phyloP scores from a whole-genome alignment of 2,797 vertebrate species.

The Megaceryle alcyon region DNA sequence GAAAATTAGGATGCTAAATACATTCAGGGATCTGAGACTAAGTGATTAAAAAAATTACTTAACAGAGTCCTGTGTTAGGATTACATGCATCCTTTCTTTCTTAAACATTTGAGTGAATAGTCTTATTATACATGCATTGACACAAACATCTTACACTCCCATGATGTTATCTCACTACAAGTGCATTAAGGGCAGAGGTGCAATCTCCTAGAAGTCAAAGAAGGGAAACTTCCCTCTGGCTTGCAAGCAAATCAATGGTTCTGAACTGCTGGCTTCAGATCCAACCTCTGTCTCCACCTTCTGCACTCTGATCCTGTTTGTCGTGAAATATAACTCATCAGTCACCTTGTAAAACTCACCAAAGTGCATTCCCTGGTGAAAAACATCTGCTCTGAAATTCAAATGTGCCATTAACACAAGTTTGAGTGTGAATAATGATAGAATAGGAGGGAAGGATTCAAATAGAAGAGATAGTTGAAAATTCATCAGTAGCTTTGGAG shows the following conservation, averaged over 20 bases:
- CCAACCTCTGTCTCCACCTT: neutral
- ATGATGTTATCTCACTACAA: neutral
- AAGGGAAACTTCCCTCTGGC: neutral
- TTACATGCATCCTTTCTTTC: neutral
- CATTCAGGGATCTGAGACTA: neutral
- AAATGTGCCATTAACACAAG: neutral
- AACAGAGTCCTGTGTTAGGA: neutral
- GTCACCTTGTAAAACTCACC: neutral
- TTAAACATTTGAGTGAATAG: neutral
- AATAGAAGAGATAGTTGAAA: neutral
- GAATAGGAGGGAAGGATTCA: neutral
- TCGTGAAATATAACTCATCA: neutral
- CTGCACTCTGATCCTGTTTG: neutral
- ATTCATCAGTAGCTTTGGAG: neutral
- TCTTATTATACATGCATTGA: neutral
- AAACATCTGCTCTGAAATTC: neutral
- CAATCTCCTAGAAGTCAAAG: neutral
- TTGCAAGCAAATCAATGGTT: neutral
- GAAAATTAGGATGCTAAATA: constrained; percentile 23
- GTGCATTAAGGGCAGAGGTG: neutral
- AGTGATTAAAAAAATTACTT: neutral
- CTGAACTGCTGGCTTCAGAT: neutral
- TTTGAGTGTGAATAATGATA: neutral
- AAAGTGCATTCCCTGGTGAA: neutral
- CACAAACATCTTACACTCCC: neutral